Conservation (phyloP, 2,797 vertebrate species). For the Apogon hyalosoma region DNA sequence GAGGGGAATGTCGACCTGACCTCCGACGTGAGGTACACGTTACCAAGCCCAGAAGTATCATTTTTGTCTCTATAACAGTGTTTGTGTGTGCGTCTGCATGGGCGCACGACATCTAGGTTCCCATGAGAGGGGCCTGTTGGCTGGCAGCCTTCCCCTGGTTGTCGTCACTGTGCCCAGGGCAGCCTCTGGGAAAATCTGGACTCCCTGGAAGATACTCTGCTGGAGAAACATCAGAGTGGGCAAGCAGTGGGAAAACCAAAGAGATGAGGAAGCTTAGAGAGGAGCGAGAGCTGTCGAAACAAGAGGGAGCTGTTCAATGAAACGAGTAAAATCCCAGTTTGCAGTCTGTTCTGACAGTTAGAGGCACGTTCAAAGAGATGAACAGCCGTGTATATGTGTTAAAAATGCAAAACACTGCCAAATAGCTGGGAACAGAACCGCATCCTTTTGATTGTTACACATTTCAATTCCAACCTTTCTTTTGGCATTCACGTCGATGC, state of each 20-base stretch:
- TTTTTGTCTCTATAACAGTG: constrained; percentile 8
- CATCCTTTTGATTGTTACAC: background rate
- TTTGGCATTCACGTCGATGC: no score
- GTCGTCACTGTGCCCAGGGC: constrained; percentile 59
- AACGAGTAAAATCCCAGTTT: constrained; percentile 26
- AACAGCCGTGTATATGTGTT: constrained; percentile 3
- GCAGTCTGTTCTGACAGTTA: background rate
- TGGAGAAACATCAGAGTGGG: constrained; percentile 66
- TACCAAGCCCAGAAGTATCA: constrained; percentile 35
- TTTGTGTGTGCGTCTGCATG: constrained; percentile 8
- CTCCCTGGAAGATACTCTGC: constrained; percentile 57
- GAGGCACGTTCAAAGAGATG: constrained; percentile 12
- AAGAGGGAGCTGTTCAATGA: constrained; percentile 18
- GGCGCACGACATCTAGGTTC: background rate
- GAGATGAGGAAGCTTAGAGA: constrained; percentile 29
- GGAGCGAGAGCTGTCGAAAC: constrained; percentile 23
- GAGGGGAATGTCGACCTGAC: constrained; percentile 30
- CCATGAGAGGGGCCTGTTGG: constrained; percentile 36
- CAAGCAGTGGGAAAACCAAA: constrained; percentile 35
- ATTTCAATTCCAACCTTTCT: background rate
- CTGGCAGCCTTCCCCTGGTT: constrained; percentile 46
- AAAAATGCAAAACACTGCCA: background rate
- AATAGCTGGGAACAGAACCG: background rate
- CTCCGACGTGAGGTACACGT: constrained; percentile 22
- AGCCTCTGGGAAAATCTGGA: constrained; percentile 63